Base-by-base conservation (phyloP, 2,888 invertebrate genomes). In the Watsonalla cultraria region DNA sequence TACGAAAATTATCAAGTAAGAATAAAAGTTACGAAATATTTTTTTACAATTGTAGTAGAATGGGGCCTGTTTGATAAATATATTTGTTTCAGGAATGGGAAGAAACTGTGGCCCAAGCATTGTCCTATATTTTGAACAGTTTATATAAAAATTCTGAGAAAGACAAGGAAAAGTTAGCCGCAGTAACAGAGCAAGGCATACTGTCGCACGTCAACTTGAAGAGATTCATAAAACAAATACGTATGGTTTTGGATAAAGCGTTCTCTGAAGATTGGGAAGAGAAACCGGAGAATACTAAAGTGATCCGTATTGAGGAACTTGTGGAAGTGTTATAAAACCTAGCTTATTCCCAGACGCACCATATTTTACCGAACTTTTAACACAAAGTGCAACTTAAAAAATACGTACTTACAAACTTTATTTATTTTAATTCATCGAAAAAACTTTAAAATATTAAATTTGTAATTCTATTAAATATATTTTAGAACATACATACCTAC, bases 1-100 rank as follows among this genome's bases (percentile, higher is more conserved):
- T 84, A 86, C 54, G 86, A 88, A 56, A 77, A 82, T 54, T 81
- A 81, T 68, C 88, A 89, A 68, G 89, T 88, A 72, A 76, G 71
- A 62, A n/a, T n/a, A n/a, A n/a, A 5, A 47, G 7, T 33, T 13
- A 2, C 45, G 24, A 24, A 24, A n/a, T n/a, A n/a, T n/a, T n/a
- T n/a, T n/a, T 24, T 24, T 2, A 24, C 24, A 24, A 24, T 24
- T 4, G 4, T 24, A 24, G 24, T 24, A 24, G 4, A 4, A 24
- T 24, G 2, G 24, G 4, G 24, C 24, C n/a, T 24, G 4, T 24
- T 24, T 24, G 24, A 24, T 24, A 24, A 24, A 24, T 24, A 4
- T 54, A 55, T 61, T 60, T 35, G 37, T 53, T 81, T 51, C 70
- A 96, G 96, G 94, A 94, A 70, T 96, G 96, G 96, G 96, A 96